Evolutionary conservation across 2,113 vertebrate species (phyloP).

Genomic region (Delphinapterus leucas): DNA sequence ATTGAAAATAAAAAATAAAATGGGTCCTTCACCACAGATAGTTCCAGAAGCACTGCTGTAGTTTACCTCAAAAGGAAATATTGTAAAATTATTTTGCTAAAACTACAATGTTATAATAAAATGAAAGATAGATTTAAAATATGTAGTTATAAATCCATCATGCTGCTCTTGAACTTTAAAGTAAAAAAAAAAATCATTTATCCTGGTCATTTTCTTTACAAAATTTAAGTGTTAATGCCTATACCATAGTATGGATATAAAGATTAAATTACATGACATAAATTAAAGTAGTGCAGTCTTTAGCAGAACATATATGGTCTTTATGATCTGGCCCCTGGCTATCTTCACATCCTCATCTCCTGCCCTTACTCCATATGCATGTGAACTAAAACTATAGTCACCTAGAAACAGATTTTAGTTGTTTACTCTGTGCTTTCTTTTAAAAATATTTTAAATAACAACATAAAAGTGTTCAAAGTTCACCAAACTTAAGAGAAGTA

Average conservation of each 20-base stretch:
- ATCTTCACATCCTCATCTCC: not conserved
- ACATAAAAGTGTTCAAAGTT: not conserved
- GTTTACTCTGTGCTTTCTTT: not conserved
- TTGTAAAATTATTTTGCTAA: not conserved
- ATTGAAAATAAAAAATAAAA: constrained; percentile 39
- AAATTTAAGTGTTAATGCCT: not conserved
- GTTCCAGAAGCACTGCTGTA: not conserved
- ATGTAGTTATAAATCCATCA: not conserved
- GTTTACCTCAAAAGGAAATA: not conserved
- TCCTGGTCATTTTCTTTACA: not conserved
- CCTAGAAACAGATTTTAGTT: not conserved
- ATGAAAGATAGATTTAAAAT: not conserved
- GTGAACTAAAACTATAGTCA: not conserved
- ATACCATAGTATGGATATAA: not conserved
- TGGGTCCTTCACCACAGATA: not conserved
- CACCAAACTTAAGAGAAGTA: not conserved
- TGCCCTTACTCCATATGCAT: not conserved
- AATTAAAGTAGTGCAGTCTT: not conserved
- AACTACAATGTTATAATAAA: not conserved
- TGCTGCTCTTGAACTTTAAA: not conserved
- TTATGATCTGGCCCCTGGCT: not conserved
- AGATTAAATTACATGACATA: not conserved
- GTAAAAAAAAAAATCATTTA: not conserved
- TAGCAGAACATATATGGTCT: not conserved
- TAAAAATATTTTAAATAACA: not conserved